These are phyloP conservation scores for Tortricodes alternella DNA, from an alignment of 2,888 invertebrate species.

Conservation along the genomic window DNA sequence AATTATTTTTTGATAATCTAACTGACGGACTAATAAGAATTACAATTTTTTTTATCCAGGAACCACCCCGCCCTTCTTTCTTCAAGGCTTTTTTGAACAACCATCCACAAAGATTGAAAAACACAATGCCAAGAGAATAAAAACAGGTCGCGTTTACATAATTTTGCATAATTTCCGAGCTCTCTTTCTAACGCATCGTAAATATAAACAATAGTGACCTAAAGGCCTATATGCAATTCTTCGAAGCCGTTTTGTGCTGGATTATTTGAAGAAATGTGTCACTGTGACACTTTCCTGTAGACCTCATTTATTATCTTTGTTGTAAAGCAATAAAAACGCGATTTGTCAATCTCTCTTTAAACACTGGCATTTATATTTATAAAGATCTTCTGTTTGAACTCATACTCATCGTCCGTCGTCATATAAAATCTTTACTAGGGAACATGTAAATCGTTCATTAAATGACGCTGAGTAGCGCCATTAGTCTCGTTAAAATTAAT, in stretches of 20 bases:
- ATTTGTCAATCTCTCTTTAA: constrained; percentile 1
- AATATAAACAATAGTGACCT: constrained; percentile 47
- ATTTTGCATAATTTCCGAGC: neutral
- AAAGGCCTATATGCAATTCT: constrained; percentile 42
- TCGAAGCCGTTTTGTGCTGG: constrained; percentile 31
- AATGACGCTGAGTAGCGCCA: too few species aligned
- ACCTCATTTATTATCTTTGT: constrained; percentile 18
- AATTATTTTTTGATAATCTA: too few species aligned
- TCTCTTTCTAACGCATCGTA: constrained; percentile 15
- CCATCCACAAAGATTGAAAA: too few species aligned
- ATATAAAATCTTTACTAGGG: neutral
- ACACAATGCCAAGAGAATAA: neutral
- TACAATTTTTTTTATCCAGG: too few species aligned
- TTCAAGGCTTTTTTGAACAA: too few species aligned
- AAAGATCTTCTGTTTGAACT: too few species aligned
- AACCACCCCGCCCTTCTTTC: too few species aligned
- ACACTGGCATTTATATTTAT: neutral
- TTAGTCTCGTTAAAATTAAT: too few species aligned
- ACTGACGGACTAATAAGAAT: too few species aligned
- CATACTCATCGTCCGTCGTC: too few species aligned
- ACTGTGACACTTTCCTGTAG: constrained; percentile 18
- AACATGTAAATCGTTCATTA: too few species aligned
- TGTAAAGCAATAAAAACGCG: neutral
- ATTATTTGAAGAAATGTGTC: constrained; percentile 16
- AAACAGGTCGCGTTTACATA: neutral